Evolutionary conservation across 2,113 vertebrate genomes (phyloP), one percentile per base, ranked within the genome.

Genomic region (Xenopus laevis): DNA sequence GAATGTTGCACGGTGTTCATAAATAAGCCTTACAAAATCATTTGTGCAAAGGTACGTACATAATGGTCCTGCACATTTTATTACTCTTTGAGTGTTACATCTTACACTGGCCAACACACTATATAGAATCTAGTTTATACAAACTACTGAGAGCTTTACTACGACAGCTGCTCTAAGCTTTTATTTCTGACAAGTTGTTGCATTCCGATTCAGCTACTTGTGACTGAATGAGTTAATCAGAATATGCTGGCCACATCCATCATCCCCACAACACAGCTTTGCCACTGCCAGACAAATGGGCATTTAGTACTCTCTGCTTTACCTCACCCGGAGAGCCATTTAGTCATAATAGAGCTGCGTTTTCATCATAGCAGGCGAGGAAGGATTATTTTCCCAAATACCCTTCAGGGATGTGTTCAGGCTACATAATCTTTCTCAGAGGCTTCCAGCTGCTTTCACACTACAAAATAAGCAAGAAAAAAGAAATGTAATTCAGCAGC

Each of bases 311-410:
- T 18, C 8, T 58, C 55, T 7, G 18, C 33, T 58, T 58, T 58
- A 58, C 18, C 55, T 58, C 55, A 58, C 55, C 55, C 17, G 20
- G 55, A 58, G 55, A 58, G 55, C 55, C 9, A 58, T 58, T 58
- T 58, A 58, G 13, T 58, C 55, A 58, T 58, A 58, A 58, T 58
- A 58, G 17, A 58, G 17, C 17, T 18, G 55, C 55, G 20, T 58
- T 58, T 58, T 58, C 55, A 58, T 58, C 55, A 58, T 58, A 58
- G 55, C 55, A 58, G 55, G 55, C 4, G 55, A 17, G 17, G 17
- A 58, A 58, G 55, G 15, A 58, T 58, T 58, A 58, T 58, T 58
- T 58, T 10, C n/a, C 55, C 55, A 58, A 58, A 58, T 58, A 58
- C 55, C 55, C 55, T 58, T 58, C 18, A 17, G 55, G 17, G 55